Evolutionary conservation across 1,140 invertebrate species (phyloP).

Genomic region (Caenorhabditis inopinata): DNA sequence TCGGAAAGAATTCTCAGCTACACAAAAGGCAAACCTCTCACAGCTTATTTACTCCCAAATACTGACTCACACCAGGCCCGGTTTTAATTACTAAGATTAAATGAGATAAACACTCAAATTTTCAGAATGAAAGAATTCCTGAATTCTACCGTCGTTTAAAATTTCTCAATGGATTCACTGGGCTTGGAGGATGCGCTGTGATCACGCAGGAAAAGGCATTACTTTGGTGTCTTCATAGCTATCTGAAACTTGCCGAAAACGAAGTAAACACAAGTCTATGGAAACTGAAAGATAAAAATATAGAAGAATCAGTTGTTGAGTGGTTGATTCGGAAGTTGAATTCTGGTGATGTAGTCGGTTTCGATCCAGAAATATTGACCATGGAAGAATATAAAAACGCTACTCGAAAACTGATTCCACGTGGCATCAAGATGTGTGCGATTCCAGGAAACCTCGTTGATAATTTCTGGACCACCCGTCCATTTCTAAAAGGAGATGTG

Average conservation of each 20-base stretch:
- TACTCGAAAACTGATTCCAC: conserved; percentile 39
- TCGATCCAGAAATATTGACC: conserved; percentile 51
- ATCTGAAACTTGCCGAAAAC: conserved; percentile 67
- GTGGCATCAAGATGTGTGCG: conserved; percentile 32
- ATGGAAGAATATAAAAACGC: conserved; percentile 33
- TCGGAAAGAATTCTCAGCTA: background rate
- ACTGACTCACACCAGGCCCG: conserved; percentile 65
- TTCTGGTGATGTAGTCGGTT: conserved; percentile 48
- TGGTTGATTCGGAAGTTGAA: conserved; percentile 56
- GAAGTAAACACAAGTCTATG: conserved; percentile 50
- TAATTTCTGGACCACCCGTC: conserved; percentile 55
- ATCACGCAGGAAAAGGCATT: conserved; percentile 78
- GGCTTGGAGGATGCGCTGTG: conserved; percentile 81
- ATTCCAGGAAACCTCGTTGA: conserved; percentile 59
- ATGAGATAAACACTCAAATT: background rate
- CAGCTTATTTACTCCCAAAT: conserved; percentile 58
- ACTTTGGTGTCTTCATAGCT: conserved; percentile 93
- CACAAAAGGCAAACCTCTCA: background rate
- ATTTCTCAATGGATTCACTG: conserved; percentile 85
- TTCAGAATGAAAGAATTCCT: conserved; percentile 85
- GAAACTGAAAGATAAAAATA: conserved; percentile 54
- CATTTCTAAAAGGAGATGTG: conserved; percentile 33
- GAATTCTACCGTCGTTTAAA: conserved; percentile 77
- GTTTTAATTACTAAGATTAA: background rate
- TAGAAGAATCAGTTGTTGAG: conserved; percentile 49